Evolutionary conservation across 2,797 vertebrate species (phyloP).

Genomic region (Pseudochromis fuscus): DNA sequence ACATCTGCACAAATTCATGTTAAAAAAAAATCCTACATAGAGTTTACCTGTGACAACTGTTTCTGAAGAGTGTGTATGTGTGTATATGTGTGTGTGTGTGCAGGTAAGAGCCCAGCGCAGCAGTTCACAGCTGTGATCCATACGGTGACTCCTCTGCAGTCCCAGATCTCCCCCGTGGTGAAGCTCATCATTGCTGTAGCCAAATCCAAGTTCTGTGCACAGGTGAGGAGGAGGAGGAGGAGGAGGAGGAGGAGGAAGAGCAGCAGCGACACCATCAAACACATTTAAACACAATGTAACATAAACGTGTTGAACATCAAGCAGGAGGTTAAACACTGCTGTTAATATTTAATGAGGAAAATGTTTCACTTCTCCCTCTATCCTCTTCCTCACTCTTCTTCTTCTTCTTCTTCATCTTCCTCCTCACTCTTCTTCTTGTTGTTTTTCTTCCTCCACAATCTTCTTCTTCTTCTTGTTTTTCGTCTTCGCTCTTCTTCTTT

Average conservation of each 20-base stretch:
- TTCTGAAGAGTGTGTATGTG: constrained; percentile 32
- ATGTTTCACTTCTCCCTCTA: not conserved
- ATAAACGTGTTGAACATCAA: no score
- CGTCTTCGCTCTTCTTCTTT: not conserved
- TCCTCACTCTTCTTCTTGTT: not conserved
- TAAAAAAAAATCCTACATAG: constrained; percentile 18
- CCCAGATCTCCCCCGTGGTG: constrained; percentile 84
- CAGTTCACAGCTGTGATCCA: constrained; percentile 88
- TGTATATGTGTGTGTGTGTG: constrained; percentile 40
- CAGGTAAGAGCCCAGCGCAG: constrained; percentile 84
- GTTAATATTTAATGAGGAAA: not conserved
- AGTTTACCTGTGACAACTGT: constrained; percentile 34
- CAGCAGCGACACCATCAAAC: not conserved
- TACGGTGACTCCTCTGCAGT: constrained; percentile 82
- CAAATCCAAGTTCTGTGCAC: constrained; percentile 88
- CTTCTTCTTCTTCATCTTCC: no score
- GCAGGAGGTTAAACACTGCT: not conserved
- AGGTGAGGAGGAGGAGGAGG: no score
- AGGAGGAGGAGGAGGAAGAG: no score
- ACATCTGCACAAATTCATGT: constrained; percentile 47
- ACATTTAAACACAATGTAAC: no score
- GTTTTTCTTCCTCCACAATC: not conserved
- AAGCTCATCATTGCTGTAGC: constrained; percentile 87
- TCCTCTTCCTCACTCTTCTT: no score
- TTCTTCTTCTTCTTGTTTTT: not conserved